phyloP scores from a whole-genome alignment of 2,113 vertebrate species.

The Misgurnus mizolepis region DNA sequence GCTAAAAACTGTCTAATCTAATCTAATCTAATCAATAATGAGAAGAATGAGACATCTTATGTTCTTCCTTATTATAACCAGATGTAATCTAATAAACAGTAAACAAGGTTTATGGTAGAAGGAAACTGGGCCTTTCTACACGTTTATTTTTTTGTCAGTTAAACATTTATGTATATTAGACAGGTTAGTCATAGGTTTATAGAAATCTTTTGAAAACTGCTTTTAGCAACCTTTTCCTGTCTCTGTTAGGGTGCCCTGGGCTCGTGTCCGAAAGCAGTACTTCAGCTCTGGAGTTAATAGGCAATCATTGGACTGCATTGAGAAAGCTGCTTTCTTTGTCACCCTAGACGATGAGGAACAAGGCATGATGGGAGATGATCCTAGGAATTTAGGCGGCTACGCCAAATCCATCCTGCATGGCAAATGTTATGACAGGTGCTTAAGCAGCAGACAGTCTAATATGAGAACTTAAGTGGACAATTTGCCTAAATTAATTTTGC shows the following conservation, averaged over 20 bases:
- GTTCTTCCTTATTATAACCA: conserved; percentile 10
- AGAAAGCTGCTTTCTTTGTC: conserved; percentile 84
- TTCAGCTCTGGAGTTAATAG: conserved; percentile 76
- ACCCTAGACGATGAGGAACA: conserved; percentile 81
- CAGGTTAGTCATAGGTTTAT: not conserved
- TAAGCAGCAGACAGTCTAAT: not conserved
- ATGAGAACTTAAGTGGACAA: not conserved
- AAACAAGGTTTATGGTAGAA: not conserved
- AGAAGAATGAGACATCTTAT: not conserved
- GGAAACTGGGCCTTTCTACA: not conserved
- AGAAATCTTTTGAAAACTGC: no score
- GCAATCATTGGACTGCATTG: conserved; percentile 77
- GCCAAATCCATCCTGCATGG: conserved; percentile 85
- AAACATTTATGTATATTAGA: not conserved
- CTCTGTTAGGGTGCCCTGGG: conserved; percentile 77
- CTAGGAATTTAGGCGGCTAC: conserved; percentile 78
- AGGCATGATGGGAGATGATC: conserved; percentile 79
- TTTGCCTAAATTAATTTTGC: no score
- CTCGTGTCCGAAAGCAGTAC: conserved; percentile 71
- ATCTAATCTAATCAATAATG: no score
- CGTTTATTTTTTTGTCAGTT: no score
- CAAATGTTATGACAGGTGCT: conserved; percentile 85
- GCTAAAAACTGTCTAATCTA: no score
- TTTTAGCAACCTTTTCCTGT: not conserved
- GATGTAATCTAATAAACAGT: not conserved